Conservation (phyloP, 2,113 vertebrate genomes). For the Eubucco bourcierii region DNA sequence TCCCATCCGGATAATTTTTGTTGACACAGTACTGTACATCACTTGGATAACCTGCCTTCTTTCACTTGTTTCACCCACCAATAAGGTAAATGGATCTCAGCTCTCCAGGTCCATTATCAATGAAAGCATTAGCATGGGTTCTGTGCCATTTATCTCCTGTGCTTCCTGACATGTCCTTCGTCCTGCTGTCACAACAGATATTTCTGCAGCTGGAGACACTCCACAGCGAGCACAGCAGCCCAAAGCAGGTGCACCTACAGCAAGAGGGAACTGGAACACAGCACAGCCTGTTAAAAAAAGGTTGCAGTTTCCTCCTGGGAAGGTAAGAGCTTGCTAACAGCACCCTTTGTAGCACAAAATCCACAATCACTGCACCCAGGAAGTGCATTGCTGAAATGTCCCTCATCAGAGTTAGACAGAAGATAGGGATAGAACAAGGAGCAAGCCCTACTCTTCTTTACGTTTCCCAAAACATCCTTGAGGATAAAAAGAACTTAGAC, state of each 20-base stretch:
- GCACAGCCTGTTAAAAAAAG: background rate
- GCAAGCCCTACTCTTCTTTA: background rate
- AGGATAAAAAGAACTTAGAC: background rate
- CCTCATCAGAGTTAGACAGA: rapidly evolving
- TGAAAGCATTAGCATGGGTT: background rate
- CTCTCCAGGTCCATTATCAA: background rate
- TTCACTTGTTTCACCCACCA: constrained; percentile 14
- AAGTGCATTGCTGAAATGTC: background rate
- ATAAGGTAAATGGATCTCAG: background rate
- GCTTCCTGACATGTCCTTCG: background rate
- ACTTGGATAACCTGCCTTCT: background rate
- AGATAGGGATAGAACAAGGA: background rate
- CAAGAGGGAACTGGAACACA: background rate
- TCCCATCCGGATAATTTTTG: background rate
- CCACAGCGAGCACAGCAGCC: background rate
- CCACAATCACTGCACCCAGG: rapidly evolving
- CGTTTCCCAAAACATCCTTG: background rate
- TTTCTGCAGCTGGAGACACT: constrained; percentile 2
- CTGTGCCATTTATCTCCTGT: constrained; percentile 25
- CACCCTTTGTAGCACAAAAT: background rate
- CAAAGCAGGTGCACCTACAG: background rate
- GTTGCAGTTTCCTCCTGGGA: background rate
- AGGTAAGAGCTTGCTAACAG: background rate
- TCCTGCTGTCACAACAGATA: constrained; percentile 36
- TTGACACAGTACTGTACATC: background rate